Evolutionary conservation across 2,888 invertebrate species (phyloP).

Genomic region (Thalpophila matura): DNA sequence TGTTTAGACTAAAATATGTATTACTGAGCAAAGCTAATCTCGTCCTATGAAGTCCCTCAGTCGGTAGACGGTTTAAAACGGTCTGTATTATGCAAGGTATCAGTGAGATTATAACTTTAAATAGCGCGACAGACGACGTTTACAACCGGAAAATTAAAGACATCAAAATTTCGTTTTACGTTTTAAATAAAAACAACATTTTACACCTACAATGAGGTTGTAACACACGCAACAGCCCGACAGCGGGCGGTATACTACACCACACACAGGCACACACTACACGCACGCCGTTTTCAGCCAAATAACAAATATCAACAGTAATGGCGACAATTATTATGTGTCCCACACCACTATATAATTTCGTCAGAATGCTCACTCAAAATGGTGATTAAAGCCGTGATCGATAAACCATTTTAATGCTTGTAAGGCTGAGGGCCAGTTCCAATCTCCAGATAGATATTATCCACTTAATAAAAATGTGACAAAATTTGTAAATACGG

Average conservation of each 20-base stretch:
- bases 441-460: too few relatives aligned
- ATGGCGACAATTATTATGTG: conserved; percentile 29
- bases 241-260: not conserved
- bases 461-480: too few relatives aligned
- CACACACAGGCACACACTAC: not conserved
- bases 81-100: not conserved
- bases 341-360: not conserved
- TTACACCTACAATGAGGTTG: not conserved
- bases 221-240: not conserved
- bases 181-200: conserved; percentile 13
- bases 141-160: not conserved
- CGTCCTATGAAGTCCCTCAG: not conserved
- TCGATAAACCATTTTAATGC: too few relatives aligned
- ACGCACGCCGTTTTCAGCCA: not conserved
- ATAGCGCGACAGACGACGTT: not conserved
- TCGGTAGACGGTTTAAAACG: not conserved
- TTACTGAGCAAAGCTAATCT: not conserved
- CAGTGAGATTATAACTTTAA: too few relatives aligned
- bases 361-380: conserved; percentile 9
- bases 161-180: not conserved
- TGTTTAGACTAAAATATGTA: too few relatives aligned
- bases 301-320: conserved; percentile 40
- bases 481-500: too few relatives aligned
- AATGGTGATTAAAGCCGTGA: too few relatives aligned
- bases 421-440: too few relatives aligned